Conservation (phyloP, 2,888 invertebrate species). For the Volucella inflata region DNA sequence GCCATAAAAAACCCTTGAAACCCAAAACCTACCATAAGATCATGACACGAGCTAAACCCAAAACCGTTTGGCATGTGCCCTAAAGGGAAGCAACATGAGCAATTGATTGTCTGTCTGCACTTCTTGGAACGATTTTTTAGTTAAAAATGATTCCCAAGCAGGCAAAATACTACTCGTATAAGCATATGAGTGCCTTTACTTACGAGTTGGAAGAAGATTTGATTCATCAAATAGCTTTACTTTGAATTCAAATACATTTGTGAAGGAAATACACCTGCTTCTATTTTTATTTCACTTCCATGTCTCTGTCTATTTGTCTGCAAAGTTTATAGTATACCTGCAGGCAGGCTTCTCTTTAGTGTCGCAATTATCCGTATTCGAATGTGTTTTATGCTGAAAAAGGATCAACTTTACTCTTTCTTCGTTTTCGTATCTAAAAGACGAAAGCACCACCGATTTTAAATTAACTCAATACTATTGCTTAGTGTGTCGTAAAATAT, state of each 20-base stretch:
- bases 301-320: constrained; percentile 15
- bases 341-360: too few relatives aligned
- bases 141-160: constrained; percentile 16
- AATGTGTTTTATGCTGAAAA: constrained; percentile 8
- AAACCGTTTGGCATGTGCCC: constrained; percentile 59
- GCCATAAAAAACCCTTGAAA: constrained; percentile 20
- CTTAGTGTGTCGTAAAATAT: neutral
- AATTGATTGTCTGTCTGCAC: constrained; percentile 35
- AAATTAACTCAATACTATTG: constrained; percentile 40
- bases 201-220: constrained; percentile 1
- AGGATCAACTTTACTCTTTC: neutral
- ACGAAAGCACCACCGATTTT: constrained; percentile 46
- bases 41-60: constrained; percentile 48
- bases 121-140: constrained; percentile 11
- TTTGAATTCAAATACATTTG: neutral
- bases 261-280: constrained; percentile 35
- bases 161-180: too few relatives aligned
- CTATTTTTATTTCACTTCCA: constrained; percentile 1
- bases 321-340: neutral
- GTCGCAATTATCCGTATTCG: neutral
- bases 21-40: constrained; percentile 32
- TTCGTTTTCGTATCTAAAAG: constrained; percentile 10
- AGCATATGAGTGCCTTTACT: constrained; percentile 10
- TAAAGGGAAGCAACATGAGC: constrained; percentile 34
- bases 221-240: constrained; percentile 12